phyloP scores from a whole-genome alignment of 2,797 vertebrate species.

The Carduelis carduelis region DNA sequence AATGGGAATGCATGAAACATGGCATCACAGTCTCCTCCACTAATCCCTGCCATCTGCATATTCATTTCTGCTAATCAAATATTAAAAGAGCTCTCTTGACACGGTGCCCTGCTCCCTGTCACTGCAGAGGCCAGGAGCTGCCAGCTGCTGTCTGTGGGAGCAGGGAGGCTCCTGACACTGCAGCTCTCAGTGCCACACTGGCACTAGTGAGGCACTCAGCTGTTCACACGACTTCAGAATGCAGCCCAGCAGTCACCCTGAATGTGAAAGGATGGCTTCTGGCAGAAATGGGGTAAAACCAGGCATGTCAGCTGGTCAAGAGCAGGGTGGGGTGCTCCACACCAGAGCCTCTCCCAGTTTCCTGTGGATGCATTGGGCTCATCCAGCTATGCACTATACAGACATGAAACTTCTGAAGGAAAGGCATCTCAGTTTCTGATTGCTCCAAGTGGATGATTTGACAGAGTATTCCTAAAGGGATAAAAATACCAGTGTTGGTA shows the following conservation, averaged over 20 bases:
- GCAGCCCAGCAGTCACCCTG: background rate
- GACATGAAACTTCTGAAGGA: background rate
- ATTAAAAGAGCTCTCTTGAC: background rate
- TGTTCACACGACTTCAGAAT: background rate
- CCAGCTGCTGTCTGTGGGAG: background rate
- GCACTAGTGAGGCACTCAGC: background rate
- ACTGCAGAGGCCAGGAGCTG: background rate
- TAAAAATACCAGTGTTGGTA: conserved; percentile 50
- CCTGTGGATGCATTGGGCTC: background rate
- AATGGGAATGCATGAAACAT: background rate
- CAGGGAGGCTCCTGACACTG: background rate
- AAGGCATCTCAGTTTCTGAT: background rate
- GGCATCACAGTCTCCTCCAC: background rate
- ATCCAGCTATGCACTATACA: background rate
- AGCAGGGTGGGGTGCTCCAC: background rate
- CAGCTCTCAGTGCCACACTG: background rate
- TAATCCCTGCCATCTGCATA: background rate
- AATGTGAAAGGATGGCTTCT: background rate
- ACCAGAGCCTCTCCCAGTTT: background rate
- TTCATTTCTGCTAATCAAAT: background rate
- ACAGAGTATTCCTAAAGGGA: background rate
- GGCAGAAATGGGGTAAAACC: background rate
- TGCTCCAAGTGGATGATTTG: background rate
- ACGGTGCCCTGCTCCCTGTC: background rate
- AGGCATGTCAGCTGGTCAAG: background rate